Evolutionary conservation across 37 sponge, comb jelly and placozoan species (phyloP).

Genomic region (Petrosia ficiformis): DNA sequence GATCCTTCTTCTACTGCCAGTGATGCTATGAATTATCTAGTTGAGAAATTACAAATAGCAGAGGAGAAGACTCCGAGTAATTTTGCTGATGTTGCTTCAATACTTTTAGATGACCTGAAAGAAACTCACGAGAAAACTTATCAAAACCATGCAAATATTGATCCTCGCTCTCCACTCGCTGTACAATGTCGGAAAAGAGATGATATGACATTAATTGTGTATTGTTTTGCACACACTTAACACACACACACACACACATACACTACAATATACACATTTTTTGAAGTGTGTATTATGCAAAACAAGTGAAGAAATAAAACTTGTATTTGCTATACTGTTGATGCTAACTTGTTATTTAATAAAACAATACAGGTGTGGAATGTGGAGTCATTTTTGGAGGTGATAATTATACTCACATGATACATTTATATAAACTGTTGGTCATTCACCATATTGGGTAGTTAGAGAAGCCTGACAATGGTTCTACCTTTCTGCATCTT

Average conservation of each 20-base stretch:
- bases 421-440: no score
- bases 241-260: not conserved
- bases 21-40: constrained; percentile 30
- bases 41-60: constrained; percentile 19
- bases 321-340: no score
- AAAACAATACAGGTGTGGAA: no score
- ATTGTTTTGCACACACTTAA: constrained; percentile 18
- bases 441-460: no score
- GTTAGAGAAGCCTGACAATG: no score
- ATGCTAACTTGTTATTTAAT: no score
- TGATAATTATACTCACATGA: no score
- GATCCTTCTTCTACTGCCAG: not conserved
- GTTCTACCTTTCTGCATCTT: no score
- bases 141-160: constrained; percentile 19
- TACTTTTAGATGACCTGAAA: constrained; percentile 39
- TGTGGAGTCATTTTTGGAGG: no score
- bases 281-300: no score
- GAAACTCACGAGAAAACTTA: constrained; percentile 38
- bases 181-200: constrained; percentile 71
- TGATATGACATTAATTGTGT: constrained; percentile 80
- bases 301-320: no score
- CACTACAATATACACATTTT: not conserved
- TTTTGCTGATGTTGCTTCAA: constrained; percentile 17
- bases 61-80: not conserved
- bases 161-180: constrained; percentile 26